Evolutionary conservation across 2,797 vertebrate genomes (phyloP).

Genomic region (Muraenolepis orangiensis): DNA sequence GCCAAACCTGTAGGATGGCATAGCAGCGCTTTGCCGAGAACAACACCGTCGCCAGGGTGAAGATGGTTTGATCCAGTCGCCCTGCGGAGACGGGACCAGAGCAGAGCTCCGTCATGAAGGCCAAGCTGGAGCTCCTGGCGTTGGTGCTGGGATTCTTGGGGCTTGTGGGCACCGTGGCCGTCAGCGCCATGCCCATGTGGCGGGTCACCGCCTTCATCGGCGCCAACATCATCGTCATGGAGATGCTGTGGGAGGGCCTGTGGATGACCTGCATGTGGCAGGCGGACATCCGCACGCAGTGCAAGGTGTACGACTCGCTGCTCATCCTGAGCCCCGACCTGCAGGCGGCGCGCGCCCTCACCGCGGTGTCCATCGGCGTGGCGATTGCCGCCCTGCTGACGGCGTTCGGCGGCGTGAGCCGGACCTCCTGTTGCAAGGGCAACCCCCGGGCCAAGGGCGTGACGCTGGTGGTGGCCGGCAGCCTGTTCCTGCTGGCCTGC

Average conservation of each 20-base stretch:
- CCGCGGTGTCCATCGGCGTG: slow-evolving; percentile 73
- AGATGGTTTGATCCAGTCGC: background rate
- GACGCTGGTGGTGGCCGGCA: slow-evolving; percentile 67
- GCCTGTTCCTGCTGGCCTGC: slow-evolving; percentile 73
- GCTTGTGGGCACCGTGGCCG: slow-evolving; percentile 70
- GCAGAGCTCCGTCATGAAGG: slow-evolving; percentile 47
- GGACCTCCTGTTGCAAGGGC: slow-evolving; percentile 62
- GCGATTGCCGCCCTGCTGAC: slow-evolving; percentile 66
- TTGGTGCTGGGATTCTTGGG: slow-evolving; percentile 76
- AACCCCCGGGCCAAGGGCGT: slow-evolving; percentile 69
- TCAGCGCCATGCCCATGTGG: slow-evolving; percentile 83
- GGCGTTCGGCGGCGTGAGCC: slow-evolving; percentile 69
- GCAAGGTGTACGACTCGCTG: slow-evolving; percentile 83
- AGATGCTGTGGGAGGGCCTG: slow-evolving; percentile 83
- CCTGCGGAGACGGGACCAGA: background rate
- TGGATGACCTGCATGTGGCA: slow-evolving; percentile 86
- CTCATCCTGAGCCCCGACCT: slow-evolving; percentile 76
- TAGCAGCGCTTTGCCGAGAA: slow-evolving; percentile 19
- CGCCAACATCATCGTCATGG: slow-evolving; percentile 82
- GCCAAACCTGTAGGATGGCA: slow-evolving; percentile 59
- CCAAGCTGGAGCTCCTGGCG: slow-evolving; percentile 69
- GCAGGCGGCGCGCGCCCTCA: slow-evolving; percentile 79
- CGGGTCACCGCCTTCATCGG: slow-evolving; percentile 84
- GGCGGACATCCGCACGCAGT: slow-evolving; percentile 80
- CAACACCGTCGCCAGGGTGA: background rate